Conservation (phyloP, 2,797 vertebrate genomes). For the Notoglanidium macrostoma region DNA sequence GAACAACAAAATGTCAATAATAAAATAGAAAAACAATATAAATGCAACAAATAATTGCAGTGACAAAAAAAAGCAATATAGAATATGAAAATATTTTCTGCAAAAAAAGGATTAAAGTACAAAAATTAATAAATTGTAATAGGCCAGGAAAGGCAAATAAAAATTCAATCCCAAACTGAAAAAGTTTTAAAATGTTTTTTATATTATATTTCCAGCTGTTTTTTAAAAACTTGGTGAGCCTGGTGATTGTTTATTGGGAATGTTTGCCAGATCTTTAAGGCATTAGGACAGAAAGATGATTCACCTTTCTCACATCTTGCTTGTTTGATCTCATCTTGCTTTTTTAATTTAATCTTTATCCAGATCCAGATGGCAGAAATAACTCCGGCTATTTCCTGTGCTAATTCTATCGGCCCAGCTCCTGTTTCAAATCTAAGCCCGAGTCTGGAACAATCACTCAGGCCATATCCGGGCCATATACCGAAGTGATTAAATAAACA, state of each 20-base stretch:
- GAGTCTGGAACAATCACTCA: constrained; percentile 4
- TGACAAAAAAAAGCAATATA: not conserved
- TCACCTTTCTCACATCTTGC: not conserved
- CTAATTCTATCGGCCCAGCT: not conserved
- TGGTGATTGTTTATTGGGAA: too few species aligned
- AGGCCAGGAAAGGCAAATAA: not conserved
- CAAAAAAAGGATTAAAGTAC: not conserved
- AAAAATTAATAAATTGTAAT: not conserved
- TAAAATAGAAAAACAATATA: not conserved
- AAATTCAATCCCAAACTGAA: not conserved
- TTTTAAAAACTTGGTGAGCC: not conserved
- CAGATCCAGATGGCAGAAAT: not conserved
- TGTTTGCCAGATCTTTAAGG: not conserved
- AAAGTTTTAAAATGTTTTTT: not conserved
- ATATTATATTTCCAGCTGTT: not conserved
- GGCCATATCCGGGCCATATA: not conserved
- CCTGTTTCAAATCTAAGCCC: constrained; percentile 9
- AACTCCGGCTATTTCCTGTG: not conserved
- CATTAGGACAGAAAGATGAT: not conserved
- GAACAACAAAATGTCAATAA: too few species aligned
- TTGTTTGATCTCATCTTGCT: not conserved
- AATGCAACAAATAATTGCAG: not conserved
- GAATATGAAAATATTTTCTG: not conserved
- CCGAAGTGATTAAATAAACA: constrained; percentile 18
- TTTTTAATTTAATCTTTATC: not conserved